phyloP scores from a whole-genome alignment of 2,797 vertebrate genomes.

The Syncerus caffer region DNA sequence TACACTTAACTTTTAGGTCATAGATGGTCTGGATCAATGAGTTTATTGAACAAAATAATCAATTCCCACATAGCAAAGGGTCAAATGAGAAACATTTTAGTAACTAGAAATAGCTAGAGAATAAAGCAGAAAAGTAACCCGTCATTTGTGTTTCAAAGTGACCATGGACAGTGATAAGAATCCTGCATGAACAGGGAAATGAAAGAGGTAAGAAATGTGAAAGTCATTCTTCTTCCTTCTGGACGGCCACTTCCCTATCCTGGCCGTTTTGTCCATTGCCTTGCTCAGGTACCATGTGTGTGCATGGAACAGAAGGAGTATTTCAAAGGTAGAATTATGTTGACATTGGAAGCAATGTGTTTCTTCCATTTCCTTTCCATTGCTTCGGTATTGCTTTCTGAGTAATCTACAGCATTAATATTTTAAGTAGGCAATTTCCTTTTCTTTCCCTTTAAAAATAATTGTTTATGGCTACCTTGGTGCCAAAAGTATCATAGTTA shows the following conservation, averaged over 20 bases:
- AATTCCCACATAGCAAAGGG: neutral
- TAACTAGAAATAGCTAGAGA: neutral
- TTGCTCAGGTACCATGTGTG: neutral
- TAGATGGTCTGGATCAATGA: neutral
- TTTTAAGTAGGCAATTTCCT: slow-evolving; percentile 77
- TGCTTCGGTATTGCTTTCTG: slow-evolving; percentile 52
- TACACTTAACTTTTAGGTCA: neutral
- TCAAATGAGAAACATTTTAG: neutral
- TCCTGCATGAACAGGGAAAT: neutral
- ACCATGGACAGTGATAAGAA: neutral
- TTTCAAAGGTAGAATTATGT: neutral
- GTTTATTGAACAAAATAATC: neutral
- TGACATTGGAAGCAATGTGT: slow-evolving; percentile 46
- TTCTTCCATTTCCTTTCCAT: slow-evolving; percentile 74
- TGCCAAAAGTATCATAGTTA: slow-evolving; percentile 67
- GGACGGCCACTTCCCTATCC: neutral
- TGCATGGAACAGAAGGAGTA: neutral
- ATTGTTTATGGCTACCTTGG: slow-evolving; percentile 40
- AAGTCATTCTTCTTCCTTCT: neutral
- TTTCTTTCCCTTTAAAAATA: slow-evolving; percentile 72
- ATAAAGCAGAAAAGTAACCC: neutral
- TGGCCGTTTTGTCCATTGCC: slow-evolving; percentile 17
- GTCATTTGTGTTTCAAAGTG: neutral
- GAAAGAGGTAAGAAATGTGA: neutral
- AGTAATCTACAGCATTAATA: slow-evolving; percentile 67